Percentiles rank a stretch among this genome's conserved stretches.
phyloP scores from a whole-genome alignment of 2,797 vertebrate genomes.

The Rhinoraja longicauda region DNA sequence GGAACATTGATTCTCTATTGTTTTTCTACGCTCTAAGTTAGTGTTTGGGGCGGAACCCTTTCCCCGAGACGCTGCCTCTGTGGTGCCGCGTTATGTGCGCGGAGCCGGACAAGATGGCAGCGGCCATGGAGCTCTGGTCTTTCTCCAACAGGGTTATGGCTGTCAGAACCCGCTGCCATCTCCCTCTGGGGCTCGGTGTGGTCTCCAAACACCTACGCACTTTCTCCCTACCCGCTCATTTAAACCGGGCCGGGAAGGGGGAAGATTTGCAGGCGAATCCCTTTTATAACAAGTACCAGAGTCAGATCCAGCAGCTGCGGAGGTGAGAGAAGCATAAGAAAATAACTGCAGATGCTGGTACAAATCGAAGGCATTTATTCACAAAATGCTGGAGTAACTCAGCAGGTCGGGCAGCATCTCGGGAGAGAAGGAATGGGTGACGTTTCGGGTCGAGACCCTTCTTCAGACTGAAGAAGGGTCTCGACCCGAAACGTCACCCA shows the following conservation, averaged over 20 bases:
- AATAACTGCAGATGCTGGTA: no score
- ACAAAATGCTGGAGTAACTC: no score
- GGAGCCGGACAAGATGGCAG: constrained; percentile 61
- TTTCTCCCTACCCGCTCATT: constrained; percentile 57
- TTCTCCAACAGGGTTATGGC: constrained; percentile 67
- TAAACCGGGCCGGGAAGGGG: constrained; percentile 47
- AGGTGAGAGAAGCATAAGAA: constrained; percentile 70
- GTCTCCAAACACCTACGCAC: constrained; percentile 60
- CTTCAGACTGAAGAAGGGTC: no score
- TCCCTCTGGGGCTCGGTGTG: constrained; percentile 61
- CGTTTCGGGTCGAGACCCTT: no score
- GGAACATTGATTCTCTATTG: background rate
- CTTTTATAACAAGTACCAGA: constrained; percentile 76
- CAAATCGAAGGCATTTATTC: no score
- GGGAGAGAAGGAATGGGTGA: no score
- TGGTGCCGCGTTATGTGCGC: background rate
- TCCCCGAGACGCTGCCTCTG: background rate
- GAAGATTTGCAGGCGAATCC: constrained; percentile 73
- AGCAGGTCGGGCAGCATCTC: no score
- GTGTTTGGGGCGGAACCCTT: background rate
- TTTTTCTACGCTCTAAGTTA: background rate
- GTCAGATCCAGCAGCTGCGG: constrained; percentile 79
- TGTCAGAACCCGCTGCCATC: constrained; percentile 61
- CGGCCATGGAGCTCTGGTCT: constrained; percentile 66
- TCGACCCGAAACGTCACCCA: no score